Evolutionary conservation across 2,888 invertebrate genomes (phyloP), one percentile per base, ranked within the genome.

Genomic region (Neoscelio sp.): DNA sequence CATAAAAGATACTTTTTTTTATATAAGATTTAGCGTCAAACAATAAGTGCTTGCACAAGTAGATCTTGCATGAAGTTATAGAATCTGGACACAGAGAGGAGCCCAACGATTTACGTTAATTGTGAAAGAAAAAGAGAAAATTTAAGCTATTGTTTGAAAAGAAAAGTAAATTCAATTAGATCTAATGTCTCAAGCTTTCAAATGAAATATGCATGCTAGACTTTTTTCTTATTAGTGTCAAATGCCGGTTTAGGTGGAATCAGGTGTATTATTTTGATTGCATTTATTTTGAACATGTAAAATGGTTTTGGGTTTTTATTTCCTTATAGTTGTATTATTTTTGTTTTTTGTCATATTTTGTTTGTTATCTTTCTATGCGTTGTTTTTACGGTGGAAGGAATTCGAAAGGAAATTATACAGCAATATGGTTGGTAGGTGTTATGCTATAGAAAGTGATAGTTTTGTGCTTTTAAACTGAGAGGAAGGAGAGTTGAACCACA

Each of bases 391-490:
- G 84, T 85, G 81, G 81, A 85, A 85, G 84, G 82, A 81, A 67
- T 76, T 81, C 56, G 75, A 80, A 77, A 80, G 68, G 76, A 64
- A 67, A 73, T n/a, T 74, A 58, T 58, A 68, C 15, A 82, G 71
- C 77, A 64, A 56, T 54, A 68, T 42, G 75, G 79, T 74, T 82
- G 77, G 74, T 81, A 83, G 84, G 81, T 82, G 80, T 82, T 82
- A 84, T 84, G 82, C 81, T 78, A 80, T 83, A 80, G 78, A 80
- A 28, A 80, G 82, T 64, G 71, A 56, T 60, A 76, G 64, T 78
- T 82, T 81, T 82, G 80, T 85, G 81, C 85, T 89, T 86, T 83
- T 88, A 89, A 89, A 89, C 88, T 88, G 90, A 91, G 90, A 90
- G 90, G 90, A 89, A 90, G 89, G 90, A 89, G 88, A 88, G 82